phyloP scores from a whole-genome alignment of 2,113 vertebrate genomes.

The Sturnira hondurensis region DNA sequence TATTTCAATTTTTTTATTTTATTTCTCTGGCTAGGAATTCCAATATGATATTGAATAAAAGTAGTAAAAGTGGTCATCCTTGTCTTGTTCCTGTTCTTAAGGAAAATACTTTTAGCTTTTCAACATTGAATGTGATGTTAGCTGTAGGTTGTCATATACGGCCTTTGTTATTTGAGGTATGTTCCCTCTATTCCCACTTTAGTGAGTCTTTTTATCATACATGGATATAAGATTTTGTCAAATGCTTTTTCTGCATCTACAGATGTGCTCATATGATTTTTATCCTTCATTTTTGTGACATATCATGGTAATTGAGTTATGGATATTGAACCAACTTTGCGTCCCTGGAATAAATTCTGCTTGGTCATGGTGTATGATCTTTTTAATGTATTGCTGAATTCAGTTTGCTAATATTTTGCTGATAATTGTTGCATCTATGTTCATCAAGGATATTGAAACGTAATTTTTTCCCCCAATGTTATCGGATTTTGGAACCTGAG shows the following conservation, averaged over 20 bases:
- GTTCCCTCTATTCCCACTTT: not conserved
- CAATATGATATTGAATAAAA: not conserved
- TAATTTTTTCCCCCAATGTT: not conserved
- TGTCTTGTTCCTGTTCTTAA: not conserved
- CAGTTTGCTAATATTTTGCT: not conserved
- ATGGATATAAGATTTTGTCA: not conserved
- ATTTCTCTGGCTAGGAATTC: not conserved
- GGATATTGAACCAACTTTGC: not conserved
- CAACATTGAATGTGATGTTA: not conserved
- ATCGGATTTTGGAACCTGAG: not conserved
- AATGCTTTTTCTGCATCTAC: not conserved
- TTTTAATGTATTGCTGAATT: not conserved
- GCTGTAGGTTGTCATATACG: not conserved
- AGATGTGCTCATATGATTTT: not conserved
- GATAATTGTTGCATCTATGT: not conserved
- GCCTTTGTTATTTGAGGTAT: not conserved
- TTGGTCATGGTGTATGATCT: not conserved
- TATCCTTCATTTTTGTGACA: not conserved
- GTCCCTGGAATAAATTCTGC: not conserved
- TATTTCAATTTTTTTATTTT: not conserved
- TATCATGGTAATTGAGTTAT: not conserved
- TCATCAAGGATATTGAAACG: not conserved
- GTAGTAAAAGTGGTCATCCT: not conserved
- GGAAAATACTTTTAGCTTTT: not conserved
- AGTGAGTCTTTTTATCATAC: not conserved